Percentiles rank a stretch among this genome's conserved stretches.
phyloP scores from a whole-genome alignment of 2,888 invertebrate species.

The Hesperia comma region DNA sequence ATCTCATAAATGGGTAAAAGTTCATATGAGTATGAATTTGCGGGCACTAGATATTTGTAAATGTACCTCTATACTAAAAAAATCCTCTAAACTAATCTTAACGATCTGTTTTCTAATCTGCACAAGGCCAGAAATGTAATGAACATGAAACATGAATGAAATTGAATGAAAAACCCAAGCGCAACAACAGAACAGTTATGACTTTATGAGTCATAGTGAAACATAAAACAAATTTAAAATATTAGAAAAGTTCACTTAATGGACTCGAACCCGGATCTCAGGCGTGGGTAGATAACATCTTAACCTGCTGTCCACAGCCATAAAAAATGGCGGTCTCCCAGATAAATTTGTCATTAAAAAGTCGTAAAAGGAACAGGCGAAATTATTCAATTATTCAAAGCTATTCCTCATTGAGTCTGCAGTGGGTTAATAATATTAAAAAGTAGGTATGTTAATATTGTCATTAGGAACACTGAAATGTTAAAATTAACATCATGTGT shows the following conservation, averaged over 20 bases:
- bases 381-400: conserved; percentile 1
- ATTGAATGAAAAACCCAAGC: too few species aligned
- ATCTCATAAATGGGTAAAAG: too few species aligned
- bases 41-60: too few species aligned
- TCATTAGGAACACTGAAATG: conserved; percentile 18
- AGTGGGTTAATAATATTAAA: conserved; percentile 38
- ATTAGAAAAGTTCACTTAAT: background rate
- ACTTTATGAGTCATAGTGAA: too few species aligned
- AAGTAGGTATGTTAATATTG: conserved; percentile 39
- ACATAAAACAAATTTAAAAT: background rate
- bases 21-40: too few species aligned
- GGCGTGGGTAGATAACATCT: background rate
- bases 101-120: too few species aligned
- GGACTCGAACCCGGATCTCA: background rate
- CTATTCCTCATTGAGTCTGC: background rate
- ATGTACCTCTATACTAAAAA: too few species aligned
- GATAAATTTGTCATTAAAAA: background rate
- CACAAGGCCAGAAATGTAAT: too few species aligned
- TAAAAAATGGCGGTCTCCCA: background rate
- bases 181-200: too few species aligned
- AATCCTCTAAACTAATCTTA: too few species aligned
- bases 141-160: too few species aligned
- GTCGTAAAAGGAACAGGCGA: background rate
- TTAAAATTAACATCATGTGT: conserved; percentile 14
- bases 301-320: background rate